Conservation (phyloP, 1,140 invertebrate genomes). For the Agraylea sexmaculata region DNA sequence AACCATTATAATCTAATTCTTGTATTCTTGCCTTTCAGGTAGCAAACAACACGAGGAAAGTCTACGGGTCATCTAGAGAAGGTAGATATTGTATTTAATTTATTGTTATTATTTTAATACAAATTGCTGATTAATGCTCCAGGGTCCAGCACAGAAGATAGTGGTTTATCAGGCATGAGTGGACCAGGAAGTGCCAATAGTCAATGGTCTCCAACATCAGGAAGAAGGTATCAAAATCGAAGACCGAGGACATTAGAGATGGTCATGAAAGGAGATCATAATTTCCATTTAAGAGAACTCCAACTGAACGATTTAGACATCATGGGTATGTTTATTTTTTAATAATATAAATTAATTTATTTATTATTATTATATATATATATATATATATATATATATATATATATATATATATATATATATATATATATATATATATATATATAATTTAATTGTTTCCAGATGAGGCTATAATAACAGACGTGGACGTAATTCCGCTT, state of each 20-base stretch:
- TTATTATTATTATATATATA: neutral
- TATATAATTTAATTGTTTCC: too few species aligned
- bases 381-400: too few species aligned
- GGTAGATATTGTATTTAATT: conserved; percentile 31
- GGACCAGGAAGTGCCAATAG: conserved; percentile 26
- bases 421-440: too few species aligned
- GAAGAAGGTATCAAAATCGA: conserved; percentile 27
- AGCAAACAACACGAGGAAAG: conserved; percentile 36
- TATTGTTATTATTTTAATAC: too few species aligned
- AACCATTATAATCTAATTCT: too few species aligned
- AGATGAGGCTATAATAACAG: conserved; percentile 40
- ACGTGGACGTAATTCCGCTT: conserved; percentile 37
- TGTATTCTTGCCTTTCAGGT: too few species aligned
- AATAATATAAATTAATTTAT: neutral
- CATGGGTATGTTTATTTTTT: conserved; percentile 27
- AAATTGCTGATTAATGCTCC: too few species aligned
- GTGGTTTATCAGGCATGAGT: conserved; percentile 9
- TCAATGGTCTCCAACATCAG: conserved; percentile 21
- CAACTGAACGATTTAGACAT: conserved; percentile 37
- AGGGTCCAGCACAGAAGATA: conserved; percentile 21
- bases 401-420: too few species aligned
- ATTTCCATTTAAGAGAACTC: conserved; percentile 36
- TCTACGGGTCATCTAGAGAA: conserved; percentile 24
- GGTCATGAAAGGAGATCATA: conserved; percentile 37
- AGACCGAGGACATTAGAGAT: conserved; percentile 39